Percentiles rank a stretch among this genome's conserved stretches.
Conservation (phyloP, 2,888 invertebrate genomes). For the Gisinianus flammeolus region DNA sequence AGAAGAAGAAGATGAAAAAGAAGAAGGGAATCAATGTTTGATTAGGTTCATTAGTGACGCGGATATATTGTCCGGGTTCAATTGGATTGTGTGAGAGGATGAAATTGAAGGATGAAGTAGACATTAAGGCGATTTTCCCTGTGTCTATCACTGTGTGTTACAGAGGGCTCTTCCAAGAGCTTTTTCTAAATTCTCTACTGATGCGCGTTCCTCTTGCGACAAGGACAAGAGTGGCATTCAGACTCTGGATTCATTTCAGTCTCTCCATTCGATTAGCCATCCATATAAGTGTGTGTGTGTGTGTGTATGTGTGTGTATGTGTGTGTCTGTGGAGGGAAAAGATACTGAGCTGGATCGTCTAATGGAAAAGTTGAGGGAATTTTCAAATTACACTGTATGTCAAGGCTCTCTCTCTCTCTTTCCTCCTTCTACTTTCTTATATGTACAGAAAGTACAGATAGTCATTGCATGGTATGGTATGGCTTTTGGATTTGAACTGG, state of each 20-base stretch:
- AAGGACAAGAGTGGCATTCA: neutral
- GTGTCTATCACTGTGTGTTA: neutral
- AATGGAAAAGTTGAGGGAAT: neutral
- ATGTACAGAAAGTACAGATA: neutral
- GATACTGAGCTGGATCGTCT: neutral
- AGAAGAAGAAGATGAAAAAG: too few relatives aligned
- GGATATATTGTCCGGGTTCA: neutral
- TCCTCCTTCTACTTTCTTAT: neutral
- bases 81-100: neutral
- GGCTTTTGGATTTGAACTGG: too few relatives aligned
- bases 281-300: too few relatives aligned
- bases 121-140: conserved; percentile 7
- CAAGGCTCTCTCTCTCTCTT: neutral
- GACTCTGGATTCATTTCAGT: neutral
- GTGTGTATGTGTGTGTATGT: too few relatives aligned
- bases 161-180: neutral
- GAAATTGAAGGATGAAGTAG: conserved; percentile 3
- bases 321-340: neutral
- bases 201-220: neutral
- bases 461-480: too few relatives aligned
- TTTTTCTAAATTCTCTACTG: neutral
- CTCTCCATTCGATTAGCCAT: neutral
- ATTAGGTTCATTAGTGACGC: conserved; percentile 10
- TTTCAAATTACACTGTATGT: neutral
- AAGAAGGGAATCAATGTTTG: neutral